These are phyloP conservation scores for Choreutis nemorana DNA, from an alignment of 2,888 invertebrate genomes.

Conservation along the genomic window DNA sequence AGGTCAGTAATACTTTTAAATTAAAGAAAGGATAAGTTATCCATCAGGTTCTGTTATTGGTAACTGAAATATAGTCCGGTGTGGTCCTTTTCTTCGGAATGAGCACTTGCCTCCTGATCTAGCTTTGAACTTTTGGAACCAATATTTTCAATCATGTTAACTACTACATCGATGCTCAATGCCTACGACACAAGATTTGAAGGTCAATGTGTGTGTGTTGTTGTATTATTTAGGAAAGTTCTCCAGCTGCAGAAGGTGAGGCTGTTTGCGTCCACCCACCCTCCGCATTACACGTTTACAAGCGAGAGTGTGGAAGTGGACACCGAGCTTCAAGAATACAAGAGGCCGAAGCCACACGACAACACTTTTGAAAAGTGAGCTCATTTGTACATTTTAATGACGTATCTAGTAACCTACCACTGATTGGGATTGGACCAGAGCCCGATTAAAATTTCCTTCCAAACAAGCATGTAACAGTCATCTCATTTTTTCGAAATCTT, in stretches of 20 bases:
- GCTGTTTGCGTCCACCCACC: constrained; percentile 21
- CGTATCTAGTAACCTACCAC: no score
- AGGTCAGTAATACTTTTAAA: constrained; percentile 18
- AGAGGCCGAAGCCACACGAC: constrained; percentile 16
- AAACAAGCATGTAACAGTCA: no score
- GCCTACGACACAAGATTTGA: no score
- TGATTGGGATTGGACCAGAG: no score
- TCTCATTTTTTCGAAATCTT: not conserved
- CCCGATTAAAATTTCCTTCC: no score
- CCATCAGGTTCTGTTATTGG: no score
- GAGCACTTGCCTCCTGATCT: no score
- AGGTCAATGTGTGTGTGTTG: no score
- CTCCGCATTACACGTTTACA: constrained; percentile 14
- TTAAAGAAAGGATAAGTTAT: no score
- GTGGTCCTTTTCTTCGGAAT: no score
- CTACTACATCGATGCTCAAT: not conserved
- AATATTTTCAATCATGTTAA: not conserved
- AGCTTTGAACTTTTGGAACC: no score
- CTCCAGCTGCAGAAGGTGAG: constrained; percentile 25
- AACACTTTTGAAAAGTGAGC: constrained; percentile 20
- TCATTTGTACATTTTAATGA: constrained; percentile 1
- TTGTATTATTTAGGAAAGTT: constrained; percentile 13
- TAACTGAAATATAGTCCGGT: no score
- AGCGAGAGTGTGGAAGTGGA: constrained; percentile 21
- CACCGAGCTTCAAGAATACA: constrained; percentile 32